Conservation (phyloP, 2,888 invertebrate species). For the Synergus gifuensis region DNA sequence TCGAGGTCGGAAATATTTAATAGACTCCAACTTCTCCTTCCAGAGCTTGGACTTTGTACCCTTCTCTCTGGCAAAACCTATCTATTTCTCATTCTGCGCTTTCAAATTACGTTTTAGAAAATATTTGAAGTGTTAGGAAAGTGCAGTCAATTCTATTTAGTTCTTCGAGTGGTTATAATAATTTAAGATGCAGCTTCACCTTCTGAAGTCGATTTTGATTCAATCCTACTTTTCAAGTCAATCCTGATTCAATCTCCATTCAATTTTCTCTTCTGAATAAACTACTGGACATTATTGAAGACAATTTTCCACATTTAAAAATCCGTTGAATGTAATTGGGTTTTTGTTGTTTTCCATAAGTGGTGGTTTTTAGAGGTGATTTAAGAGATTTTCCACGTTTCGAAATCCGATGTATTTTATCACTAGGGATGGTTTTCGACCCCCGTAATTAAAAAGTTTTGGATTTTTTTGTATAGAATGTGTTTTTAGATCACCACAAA, state of each 20-base stretch:
- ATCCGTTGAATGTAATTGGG: no score
- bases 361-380: no score
- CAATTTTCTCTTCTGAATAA: not conserved
- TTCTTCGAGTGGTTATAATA: not conserved
- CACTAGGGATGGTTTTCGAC: no score
- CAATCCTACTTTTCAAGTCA: not conserved
- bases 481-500: no score
- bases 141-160: not conserved
- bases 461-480: no score
- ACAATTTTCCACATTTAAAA: no score
- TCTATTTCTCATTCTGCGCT: not conserved
- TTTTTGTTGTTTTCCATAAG: no score
- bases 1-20: constrained; percentile 39
- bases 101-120: not conserved
- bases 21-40: constrained; percentile 27
- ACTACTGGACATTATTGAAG: no score
- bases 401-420: no score
- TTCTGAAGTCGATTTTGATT: not conserved
- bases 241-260: not conserved
- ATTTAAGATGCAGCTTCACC: no score
- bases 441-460: no score
- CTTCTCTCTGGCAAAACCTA: constrained; percentile 20
- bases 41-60: constrained; percentile 39
- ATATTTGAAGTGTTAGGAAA: not conserved
- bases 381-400: no score